Evolutionary conservation across 2,888 invertebrate species (phyloP), one percentile per base, ranked within the genome.

Genomic region (Xanthia icteritia): DNA sequence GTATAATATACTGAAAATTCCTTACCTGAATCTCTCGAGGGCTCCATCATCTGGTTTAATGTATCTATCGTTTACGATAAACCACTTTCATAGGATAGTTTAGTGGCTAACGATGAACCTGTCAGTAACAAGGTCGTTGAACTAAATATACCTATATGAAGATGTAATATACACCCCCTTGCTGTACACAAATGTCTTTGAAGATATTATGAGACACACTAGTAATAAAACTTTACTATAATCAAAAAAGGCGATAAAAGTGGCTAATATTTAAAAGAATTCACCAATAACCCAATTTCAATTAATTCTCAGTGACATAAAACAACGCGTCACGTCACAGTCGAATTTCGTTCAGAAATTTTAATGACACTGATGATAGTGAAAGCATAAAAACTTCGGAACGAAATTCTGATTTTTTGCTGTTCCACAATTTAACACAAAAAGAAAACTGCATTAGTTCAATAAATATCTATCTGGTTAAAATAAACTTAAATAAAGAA

Each of bases 111-210:
- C 94, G 95, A 96, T 96, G 96, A 95, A 96, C 96, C 96, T 96
- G 96, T 96, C 96, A 96, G 96, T 93, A 96, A 95, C 96, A 96
- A 96, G 96, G 96, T 96, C 96, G 95, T 94, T 96, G 96, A 96
- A 96, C 96, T 96, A 96, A 96, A 96, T 96, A 95, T 96, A 96
- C 95, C 94, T 96, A 95, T 91, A 91, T 0, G 83, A 88, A 82
- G 79, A 85, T 93, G 92, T 92, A 93, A 92, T 91, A 92, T 91
- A 93, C 92, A 93, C 92, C 89, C 90, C 90, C 89, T 89, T 82
- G 79, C 84, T 89, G 88, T 87, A 91, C 91, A 91, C 90, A 87
- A 89, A 89, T 67, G 76, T 89, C 81, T 90, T 82, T 83, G 76
- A 61, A 75, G 82, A 86, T 91, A 89, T 79, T 86, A 86, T 92